Conservation (phyloP, 2,113 vertebrate genomes). For the Tragelaphus strepsiceros region DNA sequence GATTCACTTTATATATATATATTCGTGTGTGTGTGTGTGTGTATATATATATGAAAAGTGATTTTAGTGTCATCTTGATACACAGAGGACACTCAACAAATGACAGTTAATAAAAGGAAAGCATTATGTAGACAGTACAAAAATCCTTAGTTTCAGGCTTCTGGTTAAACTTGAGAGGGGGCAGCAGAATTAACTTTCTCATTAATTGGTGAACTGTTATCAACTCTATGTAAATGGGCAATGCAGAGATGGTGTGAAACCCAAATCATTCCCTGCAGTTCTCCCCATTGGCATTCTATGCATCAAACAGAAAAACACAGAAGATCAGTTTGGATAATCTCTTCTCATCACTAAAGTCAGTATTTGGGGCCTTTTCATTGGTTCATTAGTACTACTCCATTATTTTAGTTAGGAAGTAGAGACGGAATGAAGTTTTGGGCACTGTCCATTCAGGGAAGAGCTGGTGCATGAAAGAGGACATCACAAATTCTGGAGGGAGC, state of each 20-base stretch:
- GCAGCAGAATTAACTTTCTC: background rate
- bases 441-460: background rate
- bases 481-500: background rate
- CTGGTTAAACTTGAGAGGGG: background rate
- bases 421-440: background rate
- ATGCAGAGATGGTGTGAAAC: background rate
- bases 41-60: background rate
- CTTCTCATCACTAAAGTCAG: background rate
- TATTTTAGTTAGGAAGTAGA: background rate
- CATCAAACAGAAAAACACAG: background rate
- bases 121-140: background rate
- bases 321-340: background rate
- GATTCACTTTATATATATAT: background rate
- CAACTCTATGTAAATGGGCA: background rate
- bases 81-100: background rate
- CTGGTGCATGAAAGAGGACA: rapidly evolving
- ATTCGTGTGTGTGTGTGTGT: no score
- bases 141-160: background rate
- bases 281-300: background rate
- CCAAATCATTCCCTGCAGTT: background rate
- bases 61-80: background rate
- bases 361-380: background rate
- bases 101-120: background rate
- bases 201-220: background rate
- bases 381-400: background rate